Evolutionary conservation across 2,888 invertebrate genomes (phyloP), one percentile per base, ranked within the genome.

Genomic region (Pteria penguin): DNA sequence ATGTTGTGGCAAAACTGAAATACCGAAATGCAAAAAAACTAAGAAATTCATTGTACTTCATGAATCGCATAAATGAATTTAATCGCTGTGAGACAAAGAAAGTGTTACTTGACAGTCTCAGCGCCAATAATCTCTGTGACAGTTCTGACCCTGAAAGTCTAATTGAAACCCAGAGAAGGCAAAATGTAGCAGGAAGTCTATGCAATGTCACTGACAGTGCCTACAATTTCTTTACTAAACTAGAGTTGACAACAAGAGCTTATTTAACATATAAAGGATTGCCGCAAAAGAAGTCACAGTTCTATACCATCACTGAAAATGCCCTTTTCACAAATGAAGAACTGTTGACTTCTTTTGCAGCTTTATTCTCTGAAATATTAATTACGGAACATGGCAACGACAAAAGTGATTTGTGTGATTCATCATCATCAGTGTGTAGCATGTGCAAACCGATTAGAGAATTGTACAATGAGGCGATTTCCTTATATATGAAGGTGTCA

Each of bases 1-100:
- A 69, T 55, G 52, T 52, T 27, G 29, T 75, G n/a, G 75, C 75
- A 33, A 76, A 76, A 68, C 27, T 72, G 18, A 66, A 72, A 36
- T 57, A 76, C 32, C 61, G 70, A 45, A 63, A 68, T 54, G 54
- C 69, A 11, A 32, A 52, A 14, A 11, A 36, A 5, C n/a, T 76
- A n/a, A 36, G 55, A 32, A 72, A 60, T 18, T 2, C 18, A 5
- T 11, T 73, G 2, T 76, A 65, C 65, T 52, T 36, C 5, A 66
- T 62, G n/a, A 65, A 68, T 57, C 69, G 68, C 52, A 52, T 31
- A 32, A 3, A 58, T 29, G 27, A 14, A 26, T 33, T 72, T 18
- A 65, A 58, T 18, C 4, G 14, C 4, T 22, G 32, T 26, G 65
- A 54, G 24, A 55, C 4, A 8, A 63, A 57, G 24, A 45, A 55